A percentile compares a stretch with the other conserved stretches of the same genome.
These are phyloP conservation scores for Phalanger gymnotis DNA, from an alignment of 2,797 vertebrate genomes.

Conservation along the genomic window DNA sequence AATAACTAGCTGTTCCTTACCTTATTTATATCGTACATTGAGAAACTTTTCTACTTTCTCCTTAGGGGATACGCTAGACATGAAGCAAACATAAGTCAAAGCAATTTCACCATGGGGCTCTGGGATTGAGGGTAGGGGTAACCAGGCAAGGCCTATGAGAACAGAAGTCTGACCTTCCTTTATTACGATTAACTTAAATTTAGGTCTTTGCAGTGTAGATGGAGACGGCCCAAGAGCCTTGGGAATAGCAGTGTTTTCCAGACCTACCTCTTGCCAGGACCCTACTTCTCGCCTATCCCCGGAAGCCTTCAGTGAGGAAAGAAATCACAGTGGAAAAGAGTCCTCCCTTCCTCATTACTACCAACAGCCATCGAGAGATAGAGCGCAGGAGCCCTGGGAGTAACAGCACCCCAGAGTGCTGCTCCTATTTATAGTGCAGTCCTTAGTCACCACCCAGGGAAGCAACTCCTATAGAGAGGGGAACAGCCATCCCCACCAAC, in stretches of 20 bases:
- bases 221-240: neutral
- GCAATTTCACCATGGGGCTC: neutral
- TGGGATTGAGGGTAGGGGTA: neutral
- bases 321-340: neutral
- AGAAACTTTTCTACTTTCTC: neutral
- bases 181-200: neutral
- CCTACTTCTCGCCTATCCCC: neutral
- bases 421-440: neutral
- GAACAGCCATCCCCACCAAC: neutral
- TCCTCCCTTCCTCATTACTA: neutral
- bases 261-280: too few relatives aligned
- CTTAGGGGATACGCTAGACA: neutral
- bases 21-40: neutral
- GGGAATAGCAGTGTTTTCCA: neutral
- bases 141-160: neutral
- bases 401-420: neutral
- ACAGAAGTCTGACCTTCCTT: neutral
- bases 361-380: neutral
- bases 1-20: neutral
- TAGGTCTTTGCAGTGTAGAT: neutral
- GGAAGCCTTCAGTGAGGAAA: neutral
- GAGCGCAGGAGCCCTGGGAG: neutral
- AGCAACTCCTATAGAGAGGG: neutral
- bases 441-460: neutral
- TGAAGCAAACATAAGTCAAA: neutral